Evolutionary conservation across 2,797 vertebrate genomes (phyloP), one percentile per base, ranked within the genome.

Genomic region (Chromis chromis): DNA sequence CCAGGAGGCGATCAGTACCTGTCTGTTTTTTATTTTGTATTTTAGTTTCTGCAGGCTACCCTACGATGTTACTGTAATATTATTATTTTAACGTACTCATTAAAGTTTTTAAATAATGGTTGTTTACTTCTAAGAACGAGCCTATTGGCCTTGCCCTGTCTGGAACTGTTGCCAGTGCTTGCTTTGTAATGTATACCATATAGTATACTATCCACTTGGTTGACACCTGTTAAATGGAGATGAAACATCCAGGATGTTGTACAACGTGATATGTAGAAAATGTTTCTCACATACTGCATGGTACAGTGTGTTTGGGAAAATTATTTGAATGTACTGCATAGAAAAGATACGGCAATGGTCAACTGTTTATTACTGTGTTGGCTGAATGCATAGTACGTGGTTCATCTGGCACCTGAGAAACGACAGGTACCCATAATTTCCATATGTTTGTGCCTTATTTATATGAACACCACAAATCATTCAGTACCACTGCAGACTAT

Each of bases 11-110:
- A 54, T 70, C 53, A 22, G 50, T 53, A 50, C 57, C n/a, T 46
- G 19, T 62, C 53, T 67, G 44, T 55, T 64, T 83, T 70, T 80
- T 44, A 61, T 53, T 57, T 73, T 71, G 12, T 74, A 59, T 79
- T 74, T 79, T 78, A 76, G 33, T 72, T 79, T 74, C 12, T 66
- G 57, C 53, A 75, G 73, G 27, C 6, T 39, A 31, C 36, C 44
- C 60, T 74, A 50, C 66, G 33, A 87, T 85, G 79, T 88, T 89
- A 85, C 85, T 86, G 71, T 81, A 83, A 79, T 56, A 74, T 79
- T 55, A 74, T 78, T 78, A 70, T 79, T 80, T 84, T 65, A 80
- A 81, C 49, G 74, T 63, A 79, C 1, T 0, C 68, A 76, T 83
- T 70, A 3, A 73, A 68, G 49, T 76, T 88, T 86, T 87, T 71